Evolutionary conservation across 1,140 invertebrate genomes (phyloP), one percentile per base, ranked within the genome.

Genomic region (Hetaerina americana): DNA sequence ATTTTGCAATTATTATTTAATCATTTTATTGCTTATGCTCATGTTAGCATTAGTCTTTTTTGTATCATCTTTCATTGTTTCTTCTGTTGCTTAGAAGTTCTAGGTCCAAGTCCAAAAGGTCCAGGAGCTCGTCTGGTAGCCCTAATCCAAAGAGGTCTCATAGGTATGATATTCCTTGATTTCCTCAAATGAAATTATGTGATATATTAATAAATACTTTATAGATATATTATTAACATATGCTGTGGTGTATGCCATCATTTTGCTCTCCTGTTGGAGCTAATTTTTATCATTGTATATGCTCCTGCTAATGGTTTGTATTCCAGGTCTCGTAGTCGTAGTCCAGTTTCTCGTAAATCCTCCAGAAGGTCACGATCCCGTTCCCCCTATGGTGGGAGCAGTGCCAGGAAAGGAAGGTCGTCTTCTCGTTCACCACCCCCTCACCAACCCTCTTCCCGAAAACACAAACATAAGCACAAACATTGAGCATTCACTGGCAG

Each of bases 381-480:
- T 12, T 73, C 73, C 8, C 57, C 73, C 26, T 57, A 31, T 22
- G 18, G n/a, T 49, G n/a, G 67, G 2, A 68, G 27, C 25, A 28
- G 67, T 18, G 26, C n/a, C 6, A 28, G 67, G 26, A 26, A 26
- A 28, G 27, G 22, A 10, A 70, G 27, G 31, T 40, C 69, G 12
- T 57, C 40, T 1, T 57, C 40, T 5, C 66, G 26, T 18, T 66
- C 70, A 18, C 67, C 66, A 66, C 81, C 80, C 76, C 81, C 82
- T 10, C 74, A 78, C 1, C 81, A 81, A 26, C 80, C 82, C 15
- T 78, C 81, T 12, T 75, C 80, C 10, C 78, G 82, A 15, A 84
- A 84, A 77, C 83, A 85, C 73, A 81, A 84, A 75, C 83, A 85
- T 73, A 84, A 85, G 75, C 84, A 85, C 76, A 84, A 84, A 77